Base-by-base conservation (phyloP, 2,113 vertebrate genomes). In the Oreocharis arfaki region DNA sequence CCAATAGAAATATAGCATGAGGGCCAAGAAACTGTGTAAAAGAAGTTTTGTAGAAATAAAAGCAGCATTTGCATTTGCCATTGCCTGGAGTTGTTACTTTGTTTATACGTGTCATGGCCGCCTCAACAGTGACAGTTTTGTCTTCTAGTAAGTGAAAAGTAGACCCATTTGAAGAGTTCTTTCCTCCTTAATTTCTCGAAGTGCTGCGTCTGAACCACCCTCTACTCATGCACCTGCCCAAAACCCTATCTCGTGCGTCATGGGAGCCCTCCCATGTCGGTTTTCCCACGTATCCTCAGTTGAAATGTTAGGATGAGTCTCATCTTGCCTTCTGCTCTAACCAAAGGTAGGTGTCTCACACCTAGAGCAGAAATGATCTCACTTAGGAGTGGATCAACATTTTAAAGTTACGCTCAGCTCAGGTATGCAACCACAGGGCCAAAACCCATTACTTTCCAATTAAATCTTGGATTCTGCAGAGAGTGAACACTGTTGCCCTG, bases 231-330 rank as follows among this genome's bases (percentile, higher is more conserved):
- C 30, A 44, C 4, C 42, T 73, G 44, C 42, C 64, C 69, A 6
- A 69, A 71, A 19, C 42, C 35, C 9, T 55, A 26, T 67, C 59
- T 67, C 0, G 0, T 75, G 39, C 14, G 68, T n/a, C 5, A 3
- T 50, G 56, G 57, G 61, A 84, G 65, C 24, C 32, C 44, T 56
- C 44, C 27, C 44, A 30, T 27, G 35, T 33, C 3, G 0, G 49
- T 35, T 65, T 96, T 90, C 47, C 42, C 69, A 37, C 0, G 0
- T 68, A 82, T 22, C 63, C 59, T 67, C 4, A 1, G 13, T 2
- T 15, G 18, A 57, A 69, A 28, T 22, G 44, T 55, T 22, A 35
- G 70, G 75, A 56, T 0, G 0, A 0, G 4, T 33, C 75, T 86
- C 50, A 52, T 44, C 39, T 41, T 49, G 71, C 41, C 32, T 71